These are phyloP conservation scores for Epizoanthus rinbou DNA, from an alignment of 92 coral and sea anemone genomes.

Conservation along the genomic window DNA sequence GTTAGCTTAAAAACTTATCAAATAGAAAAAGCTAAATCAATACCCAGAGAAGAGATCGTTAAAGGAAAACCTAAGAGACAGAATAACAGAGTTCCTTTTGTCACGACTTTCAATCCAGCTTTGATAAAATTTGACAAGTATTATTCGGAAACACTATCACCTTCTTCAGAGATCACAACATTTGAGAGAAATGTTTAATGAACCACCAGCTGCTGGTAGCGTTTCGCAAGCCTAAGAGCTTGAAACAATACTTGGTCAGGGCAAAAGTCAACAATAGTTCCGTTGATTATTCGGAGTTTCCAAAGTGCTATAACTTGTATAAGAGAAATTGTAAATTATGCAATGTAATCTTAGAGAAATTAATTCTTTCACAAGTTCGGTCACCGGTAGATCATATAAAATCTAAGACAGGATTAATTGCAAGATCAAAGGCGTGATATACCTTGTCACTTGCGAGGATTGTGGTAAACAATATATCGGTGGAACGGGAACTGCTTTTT, in stretches of 20 bases:
- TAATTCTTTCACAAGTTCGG: not conserved
- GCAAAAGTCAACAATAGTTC: too few relatives aligned
- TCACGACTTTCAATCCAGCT: not conserved
- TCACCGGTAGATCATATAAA: not conserved
- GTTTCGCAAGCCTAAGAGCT: not conserved
- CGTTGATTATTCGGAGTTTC: too few relatives aligned
- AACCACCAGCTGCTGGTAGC: not conserved
- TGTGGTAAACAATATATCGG: not conserved
- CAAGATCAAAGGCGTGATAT: not conserved
- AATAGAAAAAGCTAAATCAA: not conserved
- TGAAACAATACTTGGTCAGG: not conserved
- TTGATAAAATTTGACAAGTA: not conserved
- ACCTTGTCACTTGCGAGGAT: not conserved
- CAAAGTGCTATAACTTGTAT: too few relatives aligned
- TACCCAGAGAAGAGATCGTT: not conserved
- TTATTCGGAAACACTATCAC: not conserved
- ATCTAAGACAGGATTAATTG: not conserved
- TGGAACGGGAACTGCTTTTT: slow-evolving; percentile 2
- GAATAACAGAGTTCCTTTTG: not conserved
- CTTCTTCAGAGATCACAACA: not conserved
- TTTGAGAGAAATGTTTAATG: not conserved
- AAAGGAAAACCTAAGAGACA: not conserved
- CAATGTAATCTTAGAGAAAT: not conserved
- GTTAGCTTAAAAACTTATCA: not conserved
- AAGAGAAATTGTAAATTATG: not conserved